These are phyloP conservation scores for Pipra filicauda DNA, from an alignment of 2,113 vertebrate species.

Conservation along the genomic window DNA sequence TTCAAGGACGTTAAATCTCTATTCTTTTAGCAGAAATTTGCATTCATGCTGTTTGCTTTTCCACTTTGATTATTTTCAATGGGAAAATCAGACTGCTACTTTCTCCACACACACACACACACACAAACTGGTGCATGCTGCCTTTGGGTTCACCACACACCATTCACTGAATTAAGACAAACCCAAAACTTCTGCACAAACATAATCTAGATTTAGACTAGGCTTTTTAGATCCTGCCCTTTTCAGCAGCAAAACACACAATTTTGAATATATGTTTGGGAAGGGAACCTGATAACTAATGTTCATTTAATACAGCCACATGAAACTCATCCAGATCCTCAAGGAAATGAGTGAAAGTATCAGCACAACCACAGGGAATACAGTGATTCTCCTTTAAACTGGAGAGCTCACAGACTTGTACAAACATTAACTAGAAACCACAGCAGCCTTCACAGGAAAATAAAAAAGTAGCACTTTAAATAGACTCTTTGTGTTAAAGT, in stretches of 20 bases:
- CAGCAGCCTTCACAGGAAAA: slow-evolving; percentile 32
- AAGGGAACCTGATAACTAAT: not conserved
- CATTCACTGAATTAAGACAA: not conserved
- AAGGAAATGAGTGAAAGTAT: not conserved
- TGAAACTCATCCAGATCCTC: not conserved
- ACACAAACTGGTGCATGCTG: not conserved
- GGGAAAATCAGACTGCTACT: not conserved
- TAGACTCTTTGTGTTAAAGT: slow-evolving; percentile 49
- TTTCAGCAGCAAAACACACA: not conserved
- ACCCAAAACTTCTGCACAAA: not conserved
- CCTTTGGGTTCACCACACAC: not conserved
- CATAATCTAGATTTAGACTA: not conserved
- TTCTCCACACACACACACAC: not conserved
- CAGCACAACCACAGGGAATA: not conserved
- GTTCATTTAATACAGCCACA: not conserved
- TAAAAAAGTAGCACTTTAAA: slow-evolving; percentile 35
- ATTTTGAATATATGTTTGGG: not conserved
- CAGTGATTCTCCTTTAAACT: slow-evolving; percentile 8
- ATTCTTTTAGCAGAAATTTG: not conserved
- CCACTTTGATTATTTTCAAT: not conserved
- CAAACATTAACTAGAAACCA: slow-evolving; percentile 58
- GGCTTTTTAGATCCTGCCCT: not conserved
- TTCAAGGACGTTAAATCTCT: slow-evolving; percentile 29
- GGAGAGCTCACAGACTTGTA: not conserved
- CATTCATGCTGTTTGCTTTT: slow-evolving; percentile 1